These are phyloP conservation scores for Porites evermanni DNA, from an alignment of 92 coral and sea anemone species.

Conservation along the genomic window DNA sequence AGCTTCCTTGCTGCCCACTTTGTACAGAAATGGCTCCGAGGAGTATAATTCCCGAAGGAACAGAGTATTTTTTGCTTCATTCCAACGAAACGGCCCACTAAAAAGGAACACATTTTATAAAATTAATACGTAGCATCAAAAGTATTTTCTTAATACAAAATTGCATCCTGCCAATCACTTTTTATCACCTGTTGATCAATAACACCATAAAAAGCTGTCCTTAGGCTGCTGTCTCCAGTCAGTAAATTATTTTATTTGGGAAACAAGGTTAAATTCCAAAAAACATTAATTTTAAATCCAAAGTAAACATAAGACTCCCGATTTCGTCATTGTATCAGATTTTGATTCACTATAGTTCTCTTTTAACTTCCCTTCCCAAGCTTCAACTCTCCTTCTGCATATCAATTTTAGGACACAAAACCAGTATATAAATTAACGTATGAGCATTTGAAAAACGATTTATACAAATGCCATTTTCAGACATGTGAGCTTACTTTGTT, in stretches of 20 bases:
- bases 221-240: too few relatives aligned
- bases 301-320: neutral
- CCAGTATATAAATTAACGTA: neutral
- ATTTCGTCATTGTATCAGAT: conserved; percentile 7
- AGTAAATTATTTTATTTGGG: neutral
- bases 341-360: conserved; percentile 7
- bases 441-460: neutral
- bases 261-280: neutral
- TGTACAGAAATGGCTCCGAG: conserved; percentile 70
- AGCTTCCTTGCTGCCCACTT: conserved; percentile 66
- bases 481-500: conserved; percentile 6
- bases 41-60: too few relatives aligned
- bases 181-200: too few relatives aligned
- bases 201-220: too few relatives aligned
- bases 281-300: conserved; percentile 1
- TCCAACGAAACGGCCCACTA: too few relatives aligned
- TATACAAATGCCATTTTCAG: conserved; percentile 15
- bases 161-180: too few relatives aligned
- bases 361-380: conserved; percentile 2
- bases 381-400: neutral
- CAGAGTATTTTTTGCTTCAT: too few relatives aligned
- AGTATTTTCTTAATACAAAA: too few relatives aligned
- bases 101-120: too few relatives aligned
- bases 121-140: too few relatives aligned
- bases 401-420: neutral